Percentiles rank a stretch among this genome's conserved stretches.
phyloP scores from a whole-genome alignment of 2,797 vertebrate genomes.

The Otolemur crassicaudatus region DNA sequence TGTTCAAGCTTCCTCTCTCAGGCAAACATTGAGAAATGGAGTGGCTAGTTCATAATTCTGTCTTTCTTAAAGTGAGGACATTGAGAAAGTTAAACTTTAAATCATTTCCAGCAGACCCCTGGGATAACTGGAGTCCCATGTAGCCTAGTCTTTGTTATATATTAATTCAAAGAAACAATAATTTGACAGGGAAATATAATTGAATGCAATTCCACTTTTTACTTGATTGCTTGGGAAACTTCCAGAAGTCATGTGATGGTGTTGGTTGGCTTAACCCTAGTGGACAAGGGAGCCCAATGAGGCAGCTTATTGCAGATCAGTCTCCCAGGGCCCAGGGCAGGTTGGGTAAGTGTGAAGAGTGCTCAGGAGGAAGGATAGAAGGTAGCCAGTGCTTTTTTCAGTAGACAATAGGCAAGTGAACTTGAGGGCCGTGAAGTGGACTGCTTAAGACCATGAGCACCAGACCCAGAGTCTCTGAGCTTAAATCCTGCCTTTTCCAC shows the following conservation, averaged over 20 bases:
- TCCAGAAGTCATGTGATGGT: background rate
- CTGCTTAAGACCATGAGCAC: background rate
- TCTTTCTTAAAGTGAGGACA: background rate
- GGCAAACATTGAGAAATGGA: background rate
- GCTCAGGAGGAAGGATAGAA: background rate
- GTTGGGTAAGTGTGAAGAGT: background rate
- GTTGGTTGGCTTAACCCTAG: background rate
- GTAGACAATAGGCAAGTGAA: background rate
- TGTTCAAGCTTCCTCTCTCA: background rate
- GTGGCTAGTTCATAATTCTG: too few species aligned
- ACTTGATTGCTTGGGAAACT: background rate
- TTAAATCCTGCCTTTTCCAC: background rate
- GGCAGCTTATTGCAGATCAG: fast-evolving
- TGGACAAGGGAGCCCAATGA: background rate
- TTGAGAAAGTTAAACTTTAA: background rate
- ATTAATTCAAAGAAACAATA: background rate
- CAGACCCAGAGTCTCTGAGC: background rate
- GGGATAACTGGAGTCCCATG: background rate
- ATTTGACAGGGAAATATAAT: background rate
- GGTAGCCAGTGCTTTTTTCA: background rate
- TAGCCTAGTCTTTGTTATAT: background rate
- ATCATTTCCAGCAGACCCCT: background rate
- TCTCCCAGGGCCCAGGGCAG: background rate
- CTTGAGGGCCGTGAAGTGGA: background rate
- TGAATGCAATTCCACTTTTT: background rate